Conservation (phyloP, 2,113 vertebrate species). For the Scartelaos histophorus region DNA sequence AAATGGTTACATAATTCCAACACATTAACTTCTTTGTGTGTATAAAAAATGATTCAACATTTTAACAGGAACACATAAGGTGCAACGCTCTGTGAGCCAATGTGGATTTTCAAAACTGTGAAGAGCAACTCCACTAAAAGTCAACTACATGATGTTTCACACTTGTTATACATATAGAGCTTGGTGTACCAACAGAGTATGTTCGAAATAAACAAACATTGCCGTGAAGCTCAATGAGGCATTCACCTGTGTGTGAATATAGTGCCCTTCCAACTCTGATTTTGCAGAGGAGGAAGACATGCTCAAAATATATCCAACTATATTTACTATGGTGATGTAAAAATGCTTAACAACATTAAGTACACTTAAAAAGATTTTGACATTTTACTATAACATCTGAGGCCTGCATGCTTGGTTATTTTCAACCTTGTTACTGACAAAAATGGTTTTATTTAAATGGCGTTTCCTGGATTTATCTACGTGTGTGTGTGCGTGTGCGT, state of each 20-base stretch:
- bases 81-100: conserved; percentile 35
- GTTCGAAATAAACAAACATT: conserved; percentile 11
- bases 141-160: background rate
- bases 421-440: too few species aligned
- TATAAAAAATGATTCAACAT: conserved; percentile 47
- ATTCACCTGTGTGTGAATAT: background rate
- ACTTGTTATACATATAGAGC: background rate
- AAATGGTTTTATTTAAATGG: too few species aligned
- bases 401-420: too few species aligned
- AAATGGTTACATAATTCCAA: conserved; percentile 45
- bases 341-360: background rate
- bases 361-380: background rate
- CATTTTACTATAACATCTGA: too few species aligned
- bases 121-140: conserved; percentile 9
- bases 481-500: too few species aligned
- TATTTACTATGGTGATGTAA: background rate
- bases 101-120: conserved; percentile 25
- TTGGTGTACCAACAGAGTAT: background rate
- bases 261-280: background rate
- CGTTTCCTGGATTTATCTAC: too few species aligned
- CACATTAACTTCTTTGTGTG: conserved; percentile 40
- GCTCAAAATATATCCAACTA: background rate
- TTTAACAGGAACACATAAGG: conserved; percentile 58
- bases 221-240: background rate
- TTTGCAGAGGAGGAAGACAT: background rate